Base-by-base conservation (phyloP, 2,797 vertebrate species). In the Taenioides sp. region DNA sequence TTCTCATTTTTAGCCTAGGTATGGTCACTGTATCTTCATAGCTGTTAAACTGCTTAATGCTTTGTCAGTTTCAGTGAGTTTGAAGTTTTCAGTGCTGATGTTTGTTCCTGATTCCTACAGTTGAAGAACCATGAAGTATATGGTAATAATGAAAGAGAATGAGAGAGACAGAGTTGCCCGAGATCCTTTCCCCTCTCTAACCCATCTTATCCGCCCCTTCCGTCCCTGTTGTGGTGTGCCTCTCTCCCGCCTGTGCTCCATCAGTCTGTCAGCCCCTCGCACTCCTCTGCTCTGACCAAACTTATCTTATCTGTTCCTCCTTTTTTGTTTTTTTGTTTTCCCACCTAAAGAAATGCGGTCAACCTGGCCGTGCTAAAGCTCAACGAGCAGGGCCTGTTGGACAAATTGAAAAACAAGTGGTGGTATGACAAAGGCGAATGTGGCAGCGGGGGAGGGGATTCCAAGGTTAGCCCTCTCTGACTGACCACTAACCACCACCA, bases 401-500 rank as follows among this genome's bases (percentile, higher is more conserved):
- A 99, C 98, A 99, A 98, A 98, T 98, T 99, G 97, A 99, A 99
- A 99, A 99, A 99, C 97, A 99, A 99, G 97, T 99, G 98, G 98
- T 99, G 97, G 98, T 99, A 99, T 98, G 98, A 99, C 98, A 99
- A 99, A 95, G 98, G 98, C 94, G 98, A 99, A 84, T 99, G 97
- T 92, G 97, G 98, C 96, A 99, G 98, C 97, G 98, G 98, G 96
- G 98, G 97, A 96, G 97, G 97, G 97, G 98, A 99, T 95, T 98
- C 98, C 96, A 99, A 99, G 98, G 98, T 99, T 95, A 99, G 98
- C 97, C 96, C 97, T 96, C 95, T 97, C 88, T 91, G 91, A 91
- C 87, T 89, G 90, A 90, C 96, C 94, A 88, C 57, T 95, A 95
- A 65, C 94, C 83, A 87, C 84, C 85, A 82, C 85, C 75, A 75